Base-by-base conservation (phyloP, 2,888 invertebrate species). In the Zhuqinia jingwanae region DNA sequence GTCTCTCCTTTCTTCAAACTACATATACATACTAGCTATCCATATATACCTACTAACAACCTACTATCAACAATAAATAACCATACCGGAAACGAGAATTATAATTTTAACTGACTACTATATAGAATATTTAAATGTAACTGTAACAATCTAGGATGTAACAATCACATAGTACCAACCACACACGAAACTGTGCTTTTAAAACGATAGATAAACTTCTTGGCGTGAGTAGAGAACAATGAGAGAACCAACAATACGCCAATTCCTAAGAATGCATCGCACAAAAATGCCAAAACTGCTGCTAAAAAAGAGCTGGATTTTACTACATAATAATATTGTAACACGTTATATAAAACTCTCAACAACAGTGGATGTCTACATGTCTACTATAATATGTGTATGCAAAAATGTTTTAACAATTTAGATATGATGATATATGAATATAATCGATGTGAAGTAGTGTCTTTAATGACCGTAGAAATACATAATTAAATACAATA, bases 211-310 rank as follows among this genome's bases (percentile, higher is more conserved):
- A n/a, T n/a, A n/a, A n/a, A n/a, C n/a, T n/a, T n/a, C n/a, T n/a
- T n/a, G n/a, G n/a, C n/a, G n/a, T 68, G 42, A 68, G 2, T 68
- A 42, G 42, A 10, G 42, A 68, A n/a, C 36, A n/a, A n/a, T n/a
- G n/a, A n/a, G 17, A 68, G 68, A 68, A 68, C 68, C 68, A 68
- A 68, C n/a, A n/a, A n/a, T n/a, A n/a, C n/a, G 36, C 68, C 36
- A 17, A 68, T 45, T 68, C 42, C 42, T 42, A 10, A 10, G 20
- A 68, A 42, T 68, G 68, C 42, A 68, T 17, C 68, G 68, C 68
- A 68, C 68, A 68, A 68, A n/a, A 68, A 36, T 45, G 68, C 68
- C 68, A 68, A 63, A 58, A 27, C n/a, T 27, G 27, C 30, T 30
- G 5, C 0, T 63, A 30, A 30, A 30, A 63, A 15, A 68, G 68